Evolutionary conservation across 2,797 vertebrate species (phyloP).

Genomic region (Salmo trutta): DNA sequence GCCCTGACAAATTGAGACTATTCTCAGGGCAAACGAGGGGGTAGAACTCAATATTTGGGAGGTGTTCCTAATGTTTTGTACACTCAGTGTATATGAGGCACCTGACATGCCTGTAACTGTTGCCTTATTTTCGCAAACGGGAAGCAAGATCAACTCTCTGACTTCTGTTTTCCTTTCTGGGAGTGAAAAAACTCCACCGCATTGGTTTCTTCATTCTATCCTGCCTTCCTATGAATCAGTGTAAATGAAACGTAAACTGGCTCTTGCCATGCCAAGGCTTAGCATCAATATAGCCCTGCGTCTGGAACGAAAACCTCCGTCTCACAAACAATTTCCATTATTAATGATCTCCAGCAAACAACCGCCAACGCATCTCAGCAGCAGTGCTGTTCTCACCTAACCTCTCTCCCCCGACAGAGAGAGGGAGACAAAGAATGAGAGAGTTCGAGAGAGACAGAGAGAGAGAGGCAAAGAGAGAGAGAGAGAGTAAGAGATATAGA

Average conservation of each 20-base stretch:
- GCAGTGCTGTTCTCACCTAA: constrained; percentile 16
- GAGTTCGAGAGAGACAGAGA: not conserved
- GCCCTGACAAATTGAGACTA: no score
- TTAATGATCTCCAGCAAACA: constrained; percentile 41
- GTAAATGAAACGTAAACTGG: constrained; percentile 36
- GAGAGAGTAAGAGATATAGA: no score
- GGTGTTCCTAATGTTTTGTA: no score
- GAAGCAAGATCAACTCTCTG: no score
- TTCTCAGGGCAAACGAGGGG: no score
- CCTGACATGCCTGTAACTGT: no score
- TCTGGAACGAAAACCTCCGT: not conserved
- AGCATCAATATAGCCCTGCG: constrained; percentile 13
- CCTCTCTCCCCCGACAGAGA: not conserved
- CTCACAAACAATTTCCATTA: constrained; percentile 38
- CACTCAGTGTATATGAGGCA: no score
- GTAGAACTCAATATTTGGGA: no score
- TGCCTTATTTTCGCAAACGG: no score
- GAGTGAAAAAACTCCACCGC: no score
- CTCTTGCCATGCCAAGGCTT: constrained; percentile 4
- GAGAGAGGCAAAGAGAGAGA: no score
- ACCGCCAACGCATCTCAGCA: constrained; percentile 24
- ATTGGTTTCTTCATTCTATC: constrained; percentile 6
- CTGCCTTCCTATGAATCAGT: constrained; percentile 32
- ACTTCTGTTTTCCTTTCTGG: no score
- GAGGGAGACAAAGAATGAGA: constrained; percentile 1